Conservation (phyloP, 2,113 vertebrate genomes). For the Diadophis punctatus region DNA sequence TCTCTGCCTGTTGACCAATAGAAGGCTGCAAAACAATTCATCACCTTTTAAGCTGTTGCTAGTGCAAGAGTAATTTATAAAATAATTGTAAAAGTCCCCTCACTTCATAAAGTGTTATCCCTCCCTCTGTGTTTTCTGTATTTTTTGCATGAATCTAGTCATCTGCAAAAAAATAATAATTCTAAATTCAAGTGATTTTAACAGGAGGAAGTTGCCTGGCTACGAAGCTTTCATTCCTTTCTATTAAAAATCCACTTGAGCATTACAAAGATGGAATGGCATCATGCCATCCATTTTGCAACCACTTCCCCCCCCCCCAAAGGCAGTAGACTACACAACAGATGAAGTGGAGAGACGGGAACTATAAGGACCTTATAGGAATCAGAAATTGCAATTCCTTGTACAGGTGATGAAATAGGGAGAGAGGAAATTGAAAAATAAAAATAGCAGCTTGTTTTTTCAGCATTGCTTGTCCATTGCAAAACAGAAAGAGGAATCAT, state of each 20-base stretch:
- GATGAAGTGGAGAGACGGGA: background rate
- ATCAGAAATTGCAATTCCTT: background rate
- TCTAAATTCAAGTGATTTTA: background rate
- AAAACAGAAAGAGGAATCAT: background rate
- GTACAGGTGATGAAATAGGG: background rate
- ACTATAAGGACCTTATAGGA: background rate
- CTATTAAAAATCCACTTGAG: background rate
- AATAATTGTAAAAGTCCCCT: background rate
- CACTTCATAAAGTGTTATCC: background rate
- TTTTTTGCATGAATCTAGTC: background rate
- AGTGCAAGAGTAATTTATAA: background rate
- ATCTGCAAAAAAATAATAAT: background rate
- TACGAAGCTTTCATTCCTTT: background rate
- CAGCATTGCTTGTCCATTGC: background rate
- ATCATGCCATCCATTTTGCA: background rate
- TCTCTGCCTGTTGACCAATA: background rate
- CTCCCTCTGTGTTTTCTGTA: background rate
- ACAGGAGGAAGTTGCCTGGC: background rate
- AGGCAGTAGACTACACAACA: background rate
- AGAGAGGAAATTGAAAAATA: background rate
- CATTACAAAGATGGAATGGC: background rate
- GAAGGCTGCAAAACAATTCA: background rate
- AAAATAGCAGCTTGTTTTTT: background rate
- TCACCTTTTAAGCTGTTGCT: background rate
- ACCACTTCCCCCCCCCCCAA: fast-evolving